Evolutionary conservation across 2,888 invertebrate genomes (phyloP).

Genomic region (Sicus ferrugineus): DNA sequence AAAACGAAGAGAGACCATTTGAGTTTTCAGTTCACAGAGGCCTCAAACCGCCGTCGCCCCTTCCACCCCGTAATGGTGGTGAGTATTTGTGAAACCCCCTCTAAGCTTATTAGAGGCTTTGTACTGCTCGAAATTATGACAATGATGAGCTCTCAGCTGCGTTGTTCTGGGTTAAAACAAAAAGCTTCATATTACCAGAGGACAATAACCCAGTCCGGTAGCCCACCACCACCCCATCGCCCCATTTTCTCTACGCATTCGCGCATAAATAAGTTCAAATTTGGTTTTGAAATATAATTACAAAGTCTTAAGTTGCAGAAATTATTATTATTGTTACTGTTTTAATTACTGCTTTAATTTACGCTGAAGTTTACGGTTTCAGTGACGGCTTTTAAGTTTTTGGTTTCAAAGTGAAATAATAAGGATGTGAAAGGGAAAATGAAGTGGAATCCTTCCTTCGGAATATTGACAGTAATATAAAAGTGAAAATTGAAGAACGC

Average conservation of each 20-base stretch:
- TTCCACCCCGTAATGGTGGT: constrained; percentile 3
- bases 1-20: constrained; percentile 18
- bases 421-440: too few relatives aligned
- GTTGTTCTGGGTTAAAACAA: constrained; percentile 6
- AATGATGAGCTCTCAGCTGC: constrained; percentile 17
- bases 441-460: too few relatives aligned
- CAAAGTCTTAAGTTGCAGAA: constrained; percentile 61
- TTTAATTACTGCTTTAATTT: constrained; percentile 55
- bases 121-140: constrained; percentile 16
- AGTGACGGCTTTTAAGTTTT: too few relatives aligned
- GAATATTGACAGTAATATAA: too few relatives aligned
- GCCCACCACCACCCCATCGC: not conserved
- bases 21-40: not conserved
- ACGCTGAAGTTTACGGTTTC: too few relatives aligned
- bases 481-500: too few relatives aligned
- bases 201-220: not conserved
- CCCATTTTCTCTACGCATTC: constrained; percentile 1
- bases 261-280: constrained; percentile 40
- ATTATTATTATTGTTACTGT: constrained; percentile 58
- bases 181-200: constrained; percentile 16
- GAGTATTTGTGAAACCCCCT: not conserved
- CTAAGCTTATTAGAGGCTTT: constrained; percentile 5
- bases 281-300: constrained; percentile 61
- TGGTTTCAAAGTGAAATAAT: too few relatives aligned
- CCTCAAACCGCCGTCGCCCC: not conserved